Base-by-base conservation (phyloP, 1,140 invertebrate genomes). In the Amyelois transitella region DNA sequence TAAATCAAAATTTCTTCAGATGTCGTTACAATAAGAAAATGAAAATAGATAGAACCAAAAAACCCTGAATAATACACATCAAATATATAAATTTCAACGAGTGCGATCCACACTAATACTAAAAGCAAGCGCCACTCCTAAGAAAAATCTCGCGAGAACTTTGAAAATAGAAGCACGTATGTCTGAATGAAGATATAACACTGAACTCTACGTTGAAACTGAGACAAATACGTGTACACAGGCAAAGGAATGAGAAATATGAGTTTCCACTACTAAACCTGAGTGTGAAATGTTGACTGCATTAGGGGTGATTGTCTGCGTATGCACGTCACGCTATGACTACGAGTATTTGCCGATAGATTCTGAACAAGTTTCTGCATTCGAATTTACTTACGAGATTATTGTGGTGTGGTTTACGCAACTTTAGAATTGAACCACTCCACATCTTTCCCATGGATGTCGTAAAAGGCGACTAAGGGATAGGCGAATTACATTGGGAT, bases 221-320 rank as follows among this genome's bases (percentile, higher is more conserved):
- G 20, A 48, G 45, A 48, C 45, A 48, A 20, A 47, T 12, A 19
- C 20, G 18, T 6, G 2, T 8, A 21, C 19, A 48, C 18, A 1
- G 18, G 2, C 45, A 22, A 21, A 12, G 8, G 18, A 48, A 48
- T 48, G 18, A 21, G 8, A 14, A 38, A 38, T 21, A 21, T 21
- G 45, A 48, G 44, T 56, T 51, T 24, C 28, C 20, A 55, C 59
- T 61, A 28, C 54, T 43, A 25, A 28, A 47, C 59, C 63, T 65
- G 72, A 64, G 64, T 69, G 66, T 65, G 72, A 65, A 65, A 54
- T 70, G 69, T 61, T 53, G 64, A 61, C 63, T 62, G 62, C 66
- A 69, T 70, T 60, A 58, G 56, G 61, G 51, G 69, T 73, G 75
- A 79, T 77, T 78, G 66, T 63, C 58, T 78, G 79, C 72, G 72